phyloP scores from a whole-genome alignment of 2,113 vertebrate species.

The Rhinopomastus cyanomelas region DNA sequence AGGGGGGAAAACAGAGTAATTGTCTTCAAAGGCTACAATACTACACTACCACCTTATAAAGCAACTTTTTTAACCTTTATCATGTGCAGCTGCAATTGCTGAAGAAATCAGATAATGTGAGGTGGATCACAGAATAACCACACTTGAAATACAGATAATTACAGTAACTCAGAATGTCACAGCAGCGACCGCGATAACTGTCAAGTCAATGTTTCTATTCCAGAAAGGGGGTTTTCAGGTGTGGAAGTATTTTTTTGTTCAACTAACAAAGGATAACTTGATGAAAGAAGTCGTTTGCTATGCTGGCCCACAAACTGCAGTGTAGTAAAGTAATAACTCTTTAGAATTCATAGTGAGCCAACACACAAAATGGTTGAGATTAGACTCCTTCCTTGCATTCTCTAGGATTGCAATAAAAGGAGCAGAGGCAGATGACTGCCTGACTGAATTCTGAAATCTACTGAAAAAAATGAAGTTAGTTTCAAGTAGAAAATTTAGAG shows the following conservation, averaged over 20 bases:
- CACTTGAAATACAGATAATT: background rate
- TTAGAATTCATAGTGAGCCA: background rate
- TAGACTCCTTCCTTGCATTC: background rate
- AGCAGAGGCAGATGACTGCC: background rate
- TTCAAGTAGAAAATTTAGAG: background rate
- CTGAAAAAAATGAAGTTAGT: background rate
- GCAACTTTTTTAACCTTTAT: background rate
- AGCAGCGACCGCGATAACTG: accelerated
- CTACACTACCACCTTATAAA: background rate
- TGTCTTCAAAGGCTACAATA: background rate
- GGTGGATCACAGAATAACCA: background rate
- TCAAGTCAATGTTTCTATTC: background rate
- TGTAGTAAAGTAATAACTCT: background rate
- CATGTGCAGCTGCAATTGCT: background rate
- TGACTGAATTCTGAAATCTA: background rate
- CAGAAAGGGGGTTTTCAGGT: background rate
- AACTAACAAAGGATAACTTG: background rate
- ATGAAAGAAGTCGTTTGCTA: background rate
- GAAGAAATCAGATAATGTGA: background rate
- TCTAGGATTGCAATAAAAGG: background rate
- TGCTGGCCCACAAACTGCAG: background rate
- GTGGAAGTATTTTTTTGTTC: background rate
- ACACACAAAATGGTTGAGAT: background rate
- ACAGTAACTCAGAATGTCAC: background rate
- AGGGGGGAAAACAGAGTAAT: background rate